phyloP scores from a whole-genome alignment of 1,140 invertebrate species.

The Proctacanthus coquilletti region DNA sequence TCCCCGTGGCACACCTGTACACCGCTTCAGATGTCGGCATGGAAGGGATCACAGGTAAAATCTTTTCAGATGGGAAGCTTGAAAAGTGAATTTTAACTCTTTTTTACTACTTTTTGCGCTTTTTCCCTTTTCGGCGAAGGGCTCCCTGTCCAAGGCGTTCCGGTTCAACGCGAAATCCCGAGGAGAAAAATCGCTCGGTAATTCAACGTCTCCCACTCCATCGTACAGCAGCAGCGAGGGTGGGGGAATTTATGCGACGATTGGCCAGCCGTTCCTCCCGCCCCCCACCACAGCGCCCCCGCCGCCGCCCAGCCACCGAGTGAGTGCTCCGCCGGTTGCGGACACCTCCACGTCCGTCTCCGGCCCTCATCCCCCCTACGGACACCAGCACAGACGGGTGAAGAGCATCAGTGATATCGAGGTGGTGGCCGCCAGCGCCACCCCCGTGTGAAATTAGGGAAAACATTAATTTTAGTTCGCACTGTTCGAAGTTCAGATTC shows the following conservation, averaged over 20 bases:
- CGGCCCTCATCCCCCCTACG: conserved; percentile 12
- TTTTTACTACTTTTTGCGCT: conserved; percentile 1
- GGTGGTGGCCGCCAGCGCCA: conserved; percentile 34
- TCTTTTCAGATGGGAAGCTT: conserved; percentile 2
- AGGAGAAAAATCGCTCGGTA: conserved; percentile 25
- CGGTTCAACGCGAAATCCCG: conserved; percentile 23
- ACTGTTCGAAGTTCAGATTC: too few relatives aligned
- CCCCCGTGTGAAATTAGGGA: conserved; percentile 16
- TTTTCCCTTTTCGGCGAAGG: conserved; percentile 11
- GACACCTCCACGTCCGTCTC: conserved; percentile 11
- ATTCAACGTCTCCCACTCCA: conserved; percentile 29
- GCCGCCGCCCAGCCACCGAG: conserved; percentile 25
- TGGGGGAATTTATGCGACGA: conserved; percentile 29
- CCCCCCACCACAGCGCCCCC: conserved; percentile 32
- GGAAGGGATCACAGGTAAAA: conserved; percentile 30
- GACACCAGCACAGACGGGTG: conserved; percentile 42
- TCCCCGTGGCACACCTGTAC: too few relatives aligned
- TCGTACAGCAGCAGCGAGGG: conserved; percentile 30
- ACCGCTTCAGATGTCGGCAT: conserved; percentile 30
- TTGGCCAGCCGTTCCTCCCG: conserved; percentile 49
- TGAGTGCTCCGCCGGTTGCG: conserved; percentile 32
- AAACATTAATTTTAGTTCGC: too few relatives aligned
- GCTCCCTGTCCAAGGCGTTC: conserved; percentile 30
- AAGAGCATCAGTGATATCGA: conserved; percentile 59
- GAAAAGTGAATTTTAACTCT: conserved; percentile 3